These are phyloP conservation scores for Leiothrix lutea DNA, from an alignment of 2,113 vertebrate species.

Conservation along the genomic window DNA sequence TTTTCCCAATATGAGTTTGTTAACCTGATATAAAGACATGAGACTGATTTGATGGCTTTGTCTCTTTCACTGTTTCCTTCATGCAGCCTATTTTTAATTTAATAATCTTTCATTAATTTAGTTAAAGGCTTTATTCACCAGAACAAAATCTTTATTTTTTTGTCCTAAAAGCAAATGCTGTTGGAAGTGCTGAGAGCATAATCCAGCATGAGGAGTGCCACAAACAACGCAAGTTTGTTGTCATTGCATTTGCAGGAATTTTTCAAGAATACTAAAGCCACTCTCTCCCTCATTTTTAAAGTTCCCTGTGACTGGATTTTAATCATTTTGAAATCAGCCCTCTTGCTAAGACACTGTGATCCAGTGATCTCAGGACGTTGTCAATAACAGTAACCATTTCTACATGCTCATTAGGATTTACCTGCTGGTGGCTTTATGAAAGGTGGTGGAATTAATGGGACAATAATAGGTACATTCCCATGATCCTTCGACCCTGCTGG, in stretches of 20 bases:
- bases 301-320: not conserved
- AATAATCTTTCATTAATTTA: slow-evolving; percentile 15
- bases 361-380: not conserved
- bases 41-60: slow-evolving; percentile 14
- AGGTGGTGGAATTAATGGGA: slow-evolving; percentile 95
- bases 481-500: slow-evolving; percentile 90
- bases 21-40: not conserved
- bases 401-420: slow-evolving; percentile 68
- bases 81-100: not conserved
- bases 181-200: not conserved
- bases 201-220: not conserved
- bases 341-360: not conserved
- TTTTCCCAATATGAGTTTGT: slow-evolving; percentile 32
- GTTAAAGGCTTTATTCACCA: not conserved
- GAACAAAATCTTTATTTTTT: not conserved
- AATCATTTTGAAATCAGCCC: not conserved
- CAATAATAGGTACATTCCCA: slow-evolving; percentile 91
- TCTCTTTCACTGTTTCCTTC: not conserved
- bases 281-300: not conserved
- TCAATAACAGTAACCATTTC: not conserved
- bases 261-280: not conserved
- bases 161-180: not conserved
- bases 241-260: not conserved
- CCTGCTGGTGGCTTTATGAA: slow-evolving; percentile 97
- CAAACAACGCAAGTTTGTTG: not conserved